These are phyloP conservation scores for Iguana delicatissima DNA, from an alignment of 2,797 vertebrate genomes.

Conservation along the genomic window DNA sequence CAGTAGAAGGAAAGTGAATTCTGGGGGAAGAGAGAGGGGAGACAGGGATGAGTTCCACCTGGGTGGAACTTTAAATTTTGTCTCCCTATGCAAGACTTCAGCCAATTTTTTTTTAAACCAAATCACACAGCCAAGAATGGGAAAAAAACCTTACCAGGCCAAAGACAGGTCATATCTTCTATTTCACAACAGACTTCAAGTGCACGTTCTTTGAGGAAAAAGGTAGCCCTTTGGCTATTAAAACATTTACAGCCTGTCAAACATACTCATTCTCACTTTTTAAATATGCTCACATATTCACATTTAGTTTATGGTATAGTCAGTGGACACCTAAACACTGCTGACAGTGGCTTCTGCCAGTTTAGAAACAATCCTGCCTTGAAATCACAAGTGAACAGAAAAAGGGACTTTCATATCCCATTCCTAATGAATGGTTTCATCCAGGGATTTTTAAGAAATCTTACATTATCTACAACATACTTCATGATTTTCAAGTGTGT, in stretches of 20 bases:
- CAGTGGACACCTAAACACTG: slow-evolving; percentile 38
- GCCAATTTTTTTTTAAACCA: background rate
- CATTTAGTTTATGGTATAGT: slow-evolving; percentile 38
- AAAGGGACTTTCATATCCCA: background rate
- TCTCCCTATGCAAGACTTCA: too few relatives aligned
- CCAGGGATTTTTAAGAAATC: background rate
- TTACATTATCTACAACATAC: slow-evolving; percentile 34
- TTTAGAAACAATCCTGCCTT: slow-evolving; percentile 30
- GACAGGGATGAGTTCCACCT: too few relatives aligned
- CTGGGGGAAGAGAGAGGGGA: too few relatives aligned
- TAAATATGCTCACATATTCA: slow-evolving; percentile 36
- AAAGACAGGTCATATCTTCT: slow-evolving; percentile 44
- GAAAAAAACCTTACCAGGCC: slow-evolving; percentile 41
- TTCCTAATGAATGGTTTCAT: background rate
- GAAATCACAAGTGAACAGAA: background rate
- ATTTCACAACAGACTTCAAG: slow-evolving; percentile 39
- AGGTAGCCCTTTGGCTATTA: background rate
- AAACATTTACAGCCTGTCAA: background rate
- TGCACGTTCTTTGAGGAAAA: slow-evolving; percentile 52
- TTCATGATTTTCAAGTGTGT: slow-evolving; percentile 43
- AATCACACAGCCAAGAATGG: slow-evolving; percentile 22
- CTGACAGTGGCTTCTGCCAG: slow-evolving; percentile 7
- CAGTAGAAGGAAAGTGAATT: too few relatives aligned
- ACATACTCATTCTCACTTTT: background rate
- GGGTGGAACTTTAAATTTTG: too few relatives aligned